Evolutionary conservation across 2,888 invertebrate species (phyloP).

Genomic region (Gymnosoma rotundatum): DNA sequence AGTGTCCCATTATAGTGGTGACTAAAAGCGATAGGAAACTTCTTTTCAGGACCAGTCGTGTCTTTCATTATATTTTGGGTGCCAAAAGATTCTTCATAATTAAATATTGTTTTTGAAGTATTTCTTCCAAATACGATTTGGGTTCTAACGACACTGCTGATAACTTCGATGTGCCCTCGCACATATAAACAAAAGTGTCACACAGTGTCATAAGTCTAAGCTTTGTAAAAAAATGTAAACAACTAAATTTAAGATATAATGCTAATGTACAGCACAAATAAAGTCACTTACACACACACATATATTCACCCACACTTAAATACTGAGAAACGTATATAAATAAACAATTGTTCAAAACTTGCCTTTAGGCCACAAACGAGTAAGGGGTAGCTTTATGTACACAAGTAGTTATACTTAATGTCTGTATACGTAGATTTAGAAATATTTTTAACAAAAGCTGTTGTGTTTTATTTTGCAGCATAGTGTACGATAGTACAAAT

Average conservation of each 20-base stretch:
- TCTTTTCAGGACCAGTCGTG: too few relatives aligned
- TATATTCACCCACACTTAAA: background rate
- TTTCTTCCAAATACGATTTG: too few relatives aligned
- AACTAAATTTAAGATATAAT: conserved; percentile 44
- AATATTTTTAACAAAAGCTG: conserved; percentile 7
- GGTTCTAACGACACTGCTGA: too few relatives aligned
- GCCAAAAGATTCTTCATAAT: too few relatives aligned
- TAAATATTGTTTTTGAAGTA: too few relatives aligned
- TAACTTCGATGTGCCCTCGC: background rate
- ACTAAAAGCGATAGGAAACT: too few relatives aligned
- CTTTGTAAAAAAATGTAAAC: conserved; percentile 40
- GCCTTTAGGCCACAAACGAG: conserved; percentile 23
- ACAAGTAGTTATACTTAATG: background rate
- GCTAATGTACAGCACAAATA: conserved; percentile 38
- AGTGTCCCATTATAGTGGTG: too few relatives aligned
- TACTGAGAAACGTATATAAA: background rate
- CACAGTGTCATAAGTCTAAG: conserved; percentile 33
- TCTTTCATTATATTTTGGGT: too few relatives aligned
- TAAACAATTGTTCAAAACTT: conserved; percentile 15
- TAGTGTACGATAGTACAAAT: background rate
- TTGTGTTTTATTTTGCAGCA: background rate
- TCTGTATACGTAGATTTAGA: background rate
- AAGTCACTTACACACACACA: background rate
- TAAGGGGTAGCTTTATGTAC: background rate
- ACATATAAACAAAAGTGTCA: conserved; percentile 21